Evolutionary conservation across 2,888 invertebrate species (phyloP).

Genomic region (Nomada fabriciana): DNA sequence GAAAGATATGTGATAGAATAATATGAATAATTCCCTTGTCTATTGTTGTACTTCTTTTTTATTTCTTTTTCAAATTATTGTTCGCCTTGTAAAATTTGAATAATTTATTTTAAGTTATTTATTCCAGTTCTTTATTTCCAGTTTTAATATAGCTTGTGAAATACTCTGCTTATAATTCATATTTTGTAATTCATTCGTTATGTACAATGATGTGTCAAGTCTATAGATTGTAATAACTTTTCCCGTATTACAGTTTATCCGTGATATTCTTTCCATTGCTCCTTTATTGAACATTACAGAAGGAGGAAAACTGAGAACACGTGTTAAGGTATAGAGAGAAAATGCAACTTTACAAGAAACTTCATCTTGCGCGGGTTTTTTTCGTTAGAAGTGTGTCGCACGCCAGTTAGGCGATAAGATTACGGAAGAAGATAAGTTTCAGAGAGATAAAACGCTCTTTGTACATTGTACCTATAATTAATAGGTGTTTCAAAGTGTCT

Average conservation of each 20-base stretch:
- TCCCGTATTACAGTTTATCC: neutral
- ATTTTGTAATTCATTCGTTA: too few relatives aligned
- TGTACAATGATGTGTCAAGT: too few relatives aligned
- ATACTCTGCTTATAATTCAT: too few relatives aligned
- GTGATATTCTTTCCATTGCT: neutral
- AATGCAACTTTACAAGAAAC: conserved; percentile 39
- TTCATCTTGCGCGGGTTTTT: conserved; percentile 48
- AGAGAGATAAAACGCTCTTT: conserved; percentile 67
- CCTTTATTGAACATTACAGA: neutral
- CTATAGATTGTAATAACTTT: neutral
- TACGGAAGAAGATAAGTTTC: conserved; percentile 70
- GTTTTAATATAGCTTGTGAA: too few relatives aligned
- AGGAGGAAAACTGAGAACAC: neutral
- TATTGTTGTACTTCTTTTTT: too few relatives aligned
- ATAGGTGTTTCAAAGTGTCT: conserved; percentile 55
- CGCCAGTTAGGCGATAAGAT: conserved; percentile 67
- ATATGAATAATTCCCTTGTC: too few relatives aligned
- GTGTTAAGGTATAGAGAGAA: conserved; percentile 3
- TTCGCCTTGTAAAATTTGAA: too few relatives aligned
- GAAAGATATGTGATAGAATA: too few relatives aligned
- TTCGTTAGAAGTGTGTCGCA: conserved; percentile 58
- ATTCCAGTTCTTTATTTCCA: too few relatives aligned
- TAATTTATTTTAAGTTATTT: too few relatives aligned
- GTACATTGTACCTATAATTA: conserved; percentile 72
- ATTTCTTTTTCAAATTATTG: too few relatives aligned